phyloP scores from a whole-genome alignment of 2,888 invertebrate species.

The Eucriotettix oculatus region DNA sequence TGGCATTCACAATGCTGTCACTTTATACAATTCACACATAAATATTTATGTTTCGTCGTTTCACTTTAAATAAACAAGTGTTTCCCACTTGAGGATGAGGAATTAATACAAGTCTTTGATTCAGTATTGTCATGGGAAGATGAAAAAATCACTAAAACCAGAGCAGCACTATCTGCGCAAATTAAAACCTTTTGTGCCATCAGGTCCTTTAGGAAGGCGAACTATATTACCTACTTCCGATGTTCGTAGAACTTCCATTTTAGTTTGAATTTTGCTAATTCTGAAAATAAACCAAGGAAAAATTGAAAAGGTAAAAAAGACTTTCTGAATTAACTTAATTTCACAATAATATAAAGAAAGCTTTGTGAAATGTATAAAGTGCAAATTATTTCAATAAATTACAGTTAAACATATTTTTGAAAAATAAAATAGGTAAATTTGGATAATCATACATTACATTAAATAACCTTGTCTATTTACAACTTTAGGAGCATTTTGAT shows the following conservation, averaged over 20 bases:
- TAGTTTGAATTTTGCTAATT: constrained; percentile 26
- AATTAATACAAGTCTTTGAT: background rate
- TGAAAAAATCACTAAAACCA: background rate
- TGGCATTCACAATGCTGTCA: no score
- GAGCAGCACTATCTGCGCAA: constrained; percentile 39
- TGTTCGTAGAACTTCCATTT: constrained; percentile 18
- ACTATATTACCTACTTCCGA: constrained; percentile 31
- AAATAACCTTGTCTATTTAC: no score
- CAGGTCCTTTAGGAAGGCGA: constrained; percentile 61
- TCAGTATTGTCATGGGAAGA: background rate
- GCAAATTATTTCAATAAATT: background rate
- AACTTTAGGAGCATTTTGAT: no score
- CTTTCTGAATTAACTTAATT: background rate
- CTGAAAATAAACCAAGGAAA: constrained; percentile 11
- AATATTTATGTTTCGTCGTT: no score
- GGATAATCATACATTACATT: no score
- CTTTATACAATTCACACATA: no score
- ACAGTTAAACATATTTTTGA: no score
- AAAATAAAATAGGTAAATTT: no score
- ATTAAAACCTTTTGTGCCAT: constrained; percentile 55
- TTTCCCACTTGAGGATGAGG: no score
- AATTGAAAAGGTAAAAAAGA: no score
- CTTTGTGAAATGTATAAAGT: background rate
- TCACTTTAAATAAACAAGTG: no score
- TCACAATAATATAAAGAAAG: background rate